Percentiles rank a stretch among this genome's conserved stretches.
Evolutionary conservation across 2,113 vertebrate genomes (phyloP).

Genomic region (Mus spicilegus): DNA sequence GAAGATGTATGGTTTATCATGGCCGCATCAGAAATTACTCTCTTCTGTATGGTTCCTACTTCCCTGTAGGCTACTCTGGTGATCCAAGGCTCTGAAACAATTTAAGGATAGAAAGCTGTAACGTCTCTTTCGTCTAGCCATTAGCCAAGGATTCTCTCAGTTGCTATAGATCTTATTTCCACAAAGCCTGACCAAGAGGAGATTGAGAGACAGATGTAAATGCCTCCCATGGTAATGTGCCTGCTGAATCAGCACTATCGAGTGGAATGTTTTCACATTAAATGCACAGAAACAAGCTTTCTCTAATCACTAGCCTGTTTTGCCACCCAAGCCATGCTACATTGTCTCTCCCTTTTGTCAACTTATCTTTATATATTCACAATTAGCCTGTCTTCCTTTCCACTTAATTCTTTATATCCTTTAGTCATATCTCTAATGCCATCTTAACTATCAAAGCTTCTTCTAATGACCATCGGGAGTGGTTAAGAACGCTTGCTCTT

Average conservation of each 20-base stretch:
- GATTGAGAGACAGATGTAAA: neutral
- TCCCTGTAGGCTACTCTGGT: neutral
- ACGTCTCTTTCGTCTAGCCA: conserved; percentile 12
- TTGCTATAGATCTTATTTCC: neutral
- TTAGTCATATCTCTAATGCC: conserved; percentile 9
- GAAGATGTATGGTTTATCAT: neutral
- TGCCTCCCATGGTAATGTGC: neutral
- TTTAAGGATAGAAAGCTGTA: neutral
- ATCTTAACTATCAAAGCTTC: neutral
- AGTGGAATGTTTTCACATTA: conserved; percentile 29
- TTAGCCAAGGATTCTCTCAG: neutral
- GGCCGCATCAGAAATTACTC: neutral
- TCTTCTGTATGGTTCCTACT: neutral
- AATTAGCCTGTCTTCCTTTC: neutral
- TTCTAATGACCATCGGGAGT: neutral
- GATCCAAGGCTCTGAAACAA: neutral
- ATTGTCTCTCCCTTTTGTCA: neutral
- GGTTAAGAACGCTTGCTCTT: neutral
- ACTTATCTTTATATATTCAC: neutral
- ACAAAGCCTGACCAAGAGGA: neutral
- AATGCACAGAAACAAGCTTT: neutral
- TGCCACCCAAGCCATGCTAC: neutral
- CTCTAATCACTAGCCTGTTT: conserved; percentile 22
- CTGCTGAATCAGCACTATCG: neutral
- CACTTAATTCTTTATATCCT: neutral